Evolutionary conservation across 2,888 invertebrate genomes (phyloP).

Genomic region (Aphrophora alni): DNA sequence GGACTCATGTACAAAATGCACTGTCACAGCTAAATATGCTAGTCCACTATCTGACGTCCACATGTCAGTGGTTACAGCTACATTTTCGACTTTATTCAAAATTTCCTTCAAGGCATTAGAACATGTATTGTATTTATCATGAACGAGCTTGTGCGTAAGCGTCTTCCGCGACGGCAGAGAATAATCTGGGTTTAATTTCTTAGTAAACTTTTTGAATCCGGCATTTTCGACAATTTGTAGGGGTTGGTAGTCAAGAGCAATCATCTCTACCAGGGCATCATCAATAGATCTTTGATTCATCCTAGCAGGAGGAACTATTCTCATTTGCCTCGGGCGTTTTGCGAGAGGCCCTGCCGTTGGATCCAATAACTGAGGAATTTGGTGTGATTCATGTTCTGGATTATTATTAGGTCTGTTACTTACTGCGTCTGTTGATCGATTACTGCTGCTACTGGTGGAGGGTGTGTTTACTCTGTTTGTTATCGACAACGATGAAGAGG

Average conservation of each 20-base stretch:
- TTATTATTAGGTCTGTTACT: not conserved
- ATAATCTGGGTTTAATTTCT: constrained; percentile 18
- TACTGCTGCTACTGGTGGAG: not conserved
- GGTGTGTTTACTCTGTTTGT: not conserved
- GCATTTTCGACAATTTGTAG: constrained; percentile 18
- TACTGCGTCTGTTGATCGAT: not conserved
- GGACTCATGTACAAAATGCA: not conserved
- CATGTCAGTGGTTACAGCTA: constrained; percentile 1
- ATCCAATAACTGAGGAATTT: not conserved
- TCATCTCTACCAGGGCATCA: constrained; percentile 11
- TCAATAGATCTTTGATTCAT: constrained; percentile 1
- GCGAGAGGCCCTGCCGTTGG: not conserved
- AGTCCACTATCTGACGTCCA: constrained; percentile 9
- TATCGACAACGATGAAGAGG: not conserved
- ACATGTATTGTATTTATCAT: too few species aligned
- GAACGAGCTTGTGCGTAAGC: not conserved
- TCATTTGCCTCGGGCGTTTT: not conserved
- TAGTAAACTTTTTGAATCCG: not conserved
- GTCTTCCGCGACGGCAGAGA: not conserved
- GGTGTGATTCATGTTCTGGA: not conserved
- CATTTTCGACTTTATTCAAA: not conserved
- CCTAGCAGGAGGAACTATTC: not conserved
- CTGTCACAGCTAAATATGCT: not conserved
- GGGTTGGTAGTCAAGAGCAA: not conserved
- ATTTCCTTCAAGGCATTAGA: constrained; percentile 17